Evolutionary conservation across 2,113 vertebrate genomes (phyloP), one percentile per base, ranked within the genome.

Genomic region (Elgaria multicarinata): DNA sequence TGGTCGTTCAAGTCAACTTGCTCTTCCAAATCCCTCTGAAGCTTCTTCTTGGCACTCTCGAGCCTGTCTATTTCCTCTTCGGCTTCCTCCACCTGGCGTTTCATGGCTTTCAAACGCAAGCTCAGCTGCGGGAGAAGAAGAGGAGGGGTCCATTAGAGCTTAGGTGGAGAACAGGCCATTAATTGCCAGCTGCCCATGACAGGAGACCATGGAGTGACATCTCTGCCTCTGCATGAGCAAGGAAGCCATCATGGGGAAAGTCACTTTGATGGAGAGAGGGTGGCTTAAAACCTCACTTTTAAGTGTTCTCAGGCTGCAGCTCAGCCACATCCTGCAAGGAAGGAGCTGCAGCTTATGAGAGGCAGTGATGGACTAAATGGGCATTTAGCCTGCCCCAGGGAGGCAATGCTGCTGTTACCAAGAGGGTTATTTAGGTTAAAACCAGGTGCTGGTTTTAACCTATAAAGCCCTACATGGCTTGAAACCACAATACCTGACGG

Each of bases 1-100:
- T 99, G 98, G 83, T 99, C 99, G 1, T 99, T 99, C 91, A 97
- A 71, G 8, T 99, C 99, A 84, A 98, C 93, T 87, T 99, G 99
- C 90, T 99, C 99, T 85, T 99, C 99, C 94, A 99, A 97, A 87
- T 99, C 99, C 95, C 99, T 96, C 97, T 99, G 98, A 85, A 99
- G 97, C 95, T 99, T 99, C 97, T 99, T 99, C 95, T 98, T 99
- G 28, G 97, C 85, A 91, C 98, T 98, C 94, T 99, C 99, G 91
- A 99, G 97, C 62, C 98, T 97, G 93, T 99, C 99, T 4, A 99
- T 99, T 96, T 99, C 98, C 95, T 99, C 99, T 96, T 99, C 99
- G 0, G 99, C 98, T 96, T 98, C 98, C 72, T 99, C 98, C 93
- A 99, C 98, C 96, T 99, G 99, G 28, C 99, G 97, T 95, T 99